Evolutionary conservation across 2,797 vertebrate species (phyloP), one percentile per base, ranked within the genome.

Genomic region (Bradypus variegatus): DNA sequence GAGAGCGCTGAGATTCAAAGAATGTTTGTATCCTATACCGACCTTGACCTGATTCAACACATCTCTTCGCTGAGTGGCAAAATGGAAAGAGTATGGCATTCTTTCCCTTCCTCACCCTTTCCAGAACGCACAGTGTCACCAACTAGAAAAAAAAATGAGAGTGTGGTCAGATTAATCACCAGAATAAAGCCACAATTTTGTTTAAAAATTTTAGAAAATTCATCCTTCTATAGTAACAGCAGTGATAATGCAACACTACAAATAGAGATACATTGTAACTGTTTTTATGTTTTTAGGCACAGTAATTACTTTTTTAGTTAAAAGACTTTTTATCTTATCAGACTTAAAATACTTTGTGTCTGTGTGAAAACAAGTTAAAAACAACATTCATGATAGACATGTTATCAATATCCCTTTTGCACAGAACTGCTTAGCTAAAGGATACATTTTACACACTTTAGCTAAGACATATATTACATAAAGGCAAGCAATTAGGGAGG

Each of bases 391-490:
- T 12, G 16, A n/a, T 18, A 50, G 18, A 45, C 14, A 15, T 58
- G 50, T 48, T 60, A 18, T 76, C 64, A 14, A 11, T 18, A 13
- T 31, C 14, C 55, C 33, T 27, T 31, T 15, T 33, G 62, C 14
- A 12, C 0, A 2, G 58, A 10, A 0, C 11, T 60, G 48, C 19
- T 27, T 55, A 19, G 48, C 19, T 27, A 48, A 19, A 8, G 11
- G 15, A 23, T 15, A 25, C 38, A 9, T 36, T 8, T 23, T 50
- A 15, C 2, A 3, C 27, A 48, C 25, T 81, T 58, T 2, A 31
- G 55, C 19, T 27, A 18, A 58, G 45, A 41, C 13, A 8, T 10
- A 6, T 29, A 3, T 33, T 5, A 7, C 25, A 10, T 1, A 41
- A n/a, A 65, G 48, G 14, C 16, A 31, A 19, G 23, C 1, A 16